Percentiles rank a stretch among this genome's conserved stretches.
Conservation (phyloP, 2,888 invertebrate genomes). For the Amblyteles armatorius region DNA sequence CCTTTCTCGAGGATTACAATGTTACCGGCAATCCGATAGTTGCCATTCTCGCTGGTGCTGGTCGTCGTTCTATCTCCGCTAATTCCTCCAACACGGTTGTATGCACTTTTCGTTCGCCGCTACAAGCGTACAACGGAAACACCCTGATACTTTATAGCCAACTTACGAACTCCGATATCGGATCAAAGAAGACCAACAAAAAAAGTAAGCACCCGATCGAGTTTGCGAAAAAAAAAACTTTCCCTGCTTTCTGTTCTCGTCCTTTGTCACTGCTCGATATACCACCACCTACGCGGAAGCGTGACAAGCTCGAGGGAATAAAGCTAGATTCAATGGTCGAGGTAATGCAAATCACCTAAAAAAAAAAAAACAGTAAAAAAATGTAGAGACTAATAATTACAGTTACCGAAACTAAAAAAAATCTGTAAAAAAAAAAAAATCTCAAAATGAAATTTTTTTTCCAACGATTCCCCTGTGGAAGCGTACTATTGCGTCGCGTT, state of each 20-base stretch:
- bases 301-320: too few relatives aligned
- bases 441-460: conserved; percentile 6
- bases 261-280: background rate
- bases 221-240: background rate
- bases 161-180: conserved; percentile 53
- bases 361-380: background rate
- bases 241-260: background rate
- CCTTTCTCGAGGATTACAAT: background rate
- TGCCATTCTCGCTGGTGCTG: conserved; percentile 4
- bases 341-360: background rate
- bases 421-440: background rate
- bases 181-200: conserved; percentile 1
- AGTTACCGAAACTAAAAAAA: background rate
- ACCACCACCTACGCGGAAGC: too few relatives aligned
- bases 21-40: conserved; percentile 5
- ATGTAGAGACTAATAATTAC: background rate
- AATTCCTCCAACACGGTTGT: background rate
- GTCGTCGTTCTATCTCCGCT: background rate
- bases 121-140: conserved; percentile 5
- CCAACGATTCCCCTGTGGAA: conserved; percentile 6
- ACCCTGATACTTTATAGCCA: conserved; percentile 28
- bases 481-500: background rate
- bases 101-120: conserved; percentile 21
- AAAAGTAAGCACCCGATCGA: background rate
- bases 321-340: background rate